Evolutionary conservation across 1,140 invertebrate genomes (phyloP).

Genomic region (Caenorhabditis briggsae): DNA sequence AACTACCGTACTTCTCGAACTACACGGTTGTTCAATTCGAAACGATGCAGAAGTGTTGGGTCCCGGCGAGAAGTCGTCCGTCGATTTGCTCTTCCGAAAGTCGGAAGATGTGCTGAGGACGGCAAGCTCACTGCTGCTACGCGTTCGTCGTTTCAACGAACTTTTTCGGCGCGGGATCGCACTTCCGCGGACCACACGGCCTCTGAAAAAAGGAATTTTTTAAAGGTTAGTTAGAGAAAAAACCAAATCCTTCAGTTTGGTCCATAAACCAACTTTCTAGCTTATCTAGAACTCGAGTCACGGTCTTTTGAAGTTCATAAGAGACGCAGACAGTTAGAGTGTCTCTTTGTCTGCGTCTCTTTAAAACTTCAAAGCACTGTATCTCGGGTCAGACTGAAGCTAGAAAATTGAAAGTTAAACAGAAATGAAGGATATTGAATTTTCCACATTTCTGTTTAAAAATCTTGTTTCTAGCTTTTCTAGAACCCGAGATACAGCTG

Average conservation of each 20-base stretch:
- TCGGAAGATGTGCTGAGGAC: slow-evolving; percentile 6
- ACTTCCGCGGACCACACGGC: slow-evolving; percentile 6
- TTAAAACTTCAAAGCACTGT: no score
- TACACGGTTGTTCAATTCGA: not conserved
- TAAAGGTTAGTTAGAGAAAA: not conserved
- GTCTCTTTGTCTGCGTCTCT: no score
- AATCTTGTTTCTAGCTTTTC: no score
- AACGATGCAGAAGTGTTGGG: not conserved
- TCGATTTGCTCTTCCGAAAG: slow-evolving; percentile 49
- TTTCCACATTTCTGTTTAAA: no score
- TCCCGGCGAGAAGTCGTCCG: slow-evolving; percentile 37
- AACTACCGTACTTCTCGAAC: not conserved
- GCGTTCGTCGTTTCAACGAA: slow-evolving; percentile 54
- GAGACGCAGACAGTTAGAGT: no score
- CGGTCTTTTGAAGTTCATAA: no score
- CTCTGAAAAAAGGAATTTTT: not conserved
- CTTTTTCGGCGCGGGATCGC: slow-evolving; percentile 35
- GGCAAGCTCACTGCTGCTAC: slow-evolving; percentile 13
- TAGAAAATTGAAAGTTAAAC: no score
- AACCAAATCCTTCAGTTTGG: not conserved
- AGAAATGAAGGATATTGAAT: no score
- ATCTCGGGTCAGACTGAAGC: no score
- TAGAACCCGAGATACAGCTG: no score
- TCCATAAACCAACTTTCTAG: no score
- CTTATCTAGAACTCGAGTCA: no score